These are phyloP conservation scores for Clarias gariepinus DNA, from an alignment of 2,113 vertebrate genomes.

Conservation along the genomic window DNA sequence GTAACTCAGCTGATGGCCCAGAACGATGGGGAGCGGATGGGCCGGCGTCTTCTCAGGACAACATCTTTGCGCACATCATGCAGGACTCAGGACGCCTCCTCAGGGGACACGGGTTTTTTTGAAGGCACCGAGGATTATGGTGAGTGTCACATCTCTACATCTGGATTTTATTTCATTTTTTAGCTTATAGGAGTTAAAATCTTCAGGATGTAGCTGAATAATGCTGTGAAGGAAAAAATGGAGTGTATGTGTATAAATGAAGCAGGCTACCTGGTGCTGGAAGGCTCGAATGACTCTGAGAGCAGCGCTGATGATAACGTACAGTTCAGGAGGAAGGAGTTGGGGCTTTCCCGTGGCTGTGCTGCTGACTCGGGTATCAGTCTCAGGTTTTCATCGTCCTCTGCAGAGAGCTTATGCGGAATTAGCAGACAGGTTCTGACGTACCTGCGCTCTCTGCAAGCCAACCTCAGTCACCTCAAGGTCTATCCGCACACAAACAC, in stretches of 20 bases:
- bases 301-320: slow-evolving; percentile 90
- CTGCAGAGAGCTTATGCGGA: slow-evolving; percentile 69
- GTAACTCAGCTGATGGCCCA: slow-evolving; percentile 77
- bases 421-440: slow-evolving; percentile 83
- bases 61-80: slow-evolving; percentile 71
- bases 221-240: background rate
- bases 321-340: slow-evolving; percentile 70
- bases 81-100: slow-evolving; percentile 65
- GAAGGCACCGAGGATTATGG: slow-evolving; percentile 83
- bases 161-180: too few relatives aligned
- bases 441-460: slow-evolving; percentile 85
- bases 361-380: slow-evolving; percentile 72
- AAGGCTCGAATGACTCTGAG: slow-evolving; percentile 84
- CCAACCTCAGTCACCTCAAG: slow-evolving; percentile 87
- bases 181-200: background rate
- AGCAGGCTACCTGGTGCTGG: slow-evolving; percentile 87
- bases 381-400: slow-evolving; percentile 69
- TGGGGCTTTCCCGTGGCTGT: slow-evolving; percentile 66
- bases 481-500: slow-evolving; percentile 56
- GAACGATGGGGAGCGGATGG: slow-evolving; percentile 65
- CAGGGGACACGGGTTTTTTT: slow-evolving; percentile 83
- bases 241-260: slow-evolving; percentile 24
- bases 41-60: slow-evolving; percentile 73
- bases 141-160: slow-evolving; percentile 51
- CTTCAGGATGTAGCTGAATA: background rate